Evolutionary conservation across 2,113 vertebrate genomes (phyloP), one percentile per base, ranked within the genome.

Genomic region (Ameiurus melas): DNA sequence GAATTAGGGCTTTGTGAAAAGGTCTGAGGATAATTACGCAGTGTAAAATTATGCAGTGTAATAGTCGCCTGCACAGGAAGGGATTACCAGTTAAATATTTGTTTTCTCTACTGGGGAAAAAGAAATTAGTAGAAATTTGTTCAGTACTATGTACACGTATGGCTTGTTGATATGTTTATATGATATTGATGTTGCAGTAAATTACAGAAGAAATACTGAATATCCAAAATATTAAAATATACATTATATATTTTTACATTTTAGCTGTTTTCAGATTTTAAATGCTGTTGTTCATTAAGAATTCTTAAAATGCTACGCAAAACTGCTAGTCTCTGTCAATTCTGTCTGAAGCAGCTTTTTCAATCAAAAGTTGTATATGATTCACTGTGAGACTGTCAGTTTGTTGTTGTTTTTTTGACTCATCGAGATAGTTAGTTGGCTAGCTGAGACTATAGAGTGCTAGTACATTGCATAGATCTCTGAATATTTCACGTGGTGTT

Each of bases 21-120:
- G 30, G 92, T 93, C 83, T 89, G 86, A 87, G 90, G 91, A 89
- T 95, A 93, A 96, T 94, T 92, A 93, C 88, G 43, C 43, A 47
- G 43, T 47, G 6, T 90, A 83, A 86, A 91, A 94, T 94, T 93
- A 94, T 93, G 87, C 91, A 55, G 83, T 90, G 83, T 92, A 87
- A 85, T 94, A 91, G 91, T 92, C 89, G 88, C 87, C 89, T 30
- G 77, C n/a, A 85, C 91, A 90, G 91, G 91, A 91, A 90, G n/a
- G 87, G 90, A 92, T 94, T 93, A 91, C 90, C 90, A 90, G 89
- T 92, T 86, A 90, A 93, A 95, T 94, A 93, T 92, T 93, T 92
- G 87, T 85, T 55, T 55, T 87, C 90, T 73, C 78, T 82, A 16
- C 57, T 43, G 33, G 2, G 14, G 27, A 33, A 77, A n/a, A 78